Evolutionary conservation across 2,888 invertebrate species (phyloP).

Genomic region (Papilio gigon): DNA sequence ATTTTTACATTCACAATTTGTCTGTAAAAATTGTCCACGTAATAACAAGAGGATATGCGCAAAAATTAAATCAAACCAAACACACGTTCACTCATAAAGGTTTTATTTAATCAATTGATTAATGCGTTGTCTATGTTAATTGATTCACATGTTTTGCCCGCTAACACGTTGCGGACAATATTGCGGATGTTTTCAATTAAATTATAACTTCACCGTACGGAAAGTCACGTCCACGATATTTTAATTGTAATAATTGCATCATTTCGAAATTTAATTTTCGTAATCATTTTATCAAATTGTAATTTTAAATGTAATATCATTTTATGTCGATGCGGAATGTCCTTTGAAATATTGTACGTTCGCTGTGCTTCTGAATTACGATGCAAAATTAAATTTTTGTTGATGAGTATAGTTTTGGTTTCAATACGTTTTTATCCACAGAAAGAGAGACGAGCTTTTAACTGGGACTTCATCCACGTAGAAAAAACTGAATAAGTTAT

Average conservation of each 20-base stretch:
- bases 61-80: conserved; percentile 32
- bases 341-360: not conserved
- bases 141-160: conserved; percentile 37
- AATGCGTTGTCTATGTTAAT: conserved; percentile 39
- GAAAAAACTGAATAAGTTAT: no score
- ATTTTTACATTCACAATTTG: not conserved
- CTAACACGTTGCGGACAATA: conserved; percentile 38
- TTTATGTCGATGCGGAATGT: conserved; percentile 23
- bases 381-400: not conserved
- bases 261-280: conserved; percentile 29
- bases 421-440: not conserved
- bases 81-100: conserved; percentile 10
- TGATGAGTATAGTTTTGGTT: not conserved
- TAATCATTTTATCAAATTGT: conserved; percentile 29
- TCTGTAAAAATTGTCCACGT: conserved; percentile 10
- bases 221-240: conserved; percentile 37
- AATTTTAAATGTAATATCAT: conserved; percentile 28
- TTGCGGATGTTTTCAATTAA: conserved; percentile 40
- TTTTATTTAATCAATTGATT: conserved; percentile 35
- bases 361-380: not conserved
- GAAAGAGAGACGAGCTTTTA: no score
- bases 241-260: conserved; percentile 35
- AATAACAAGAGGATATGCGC: not conserved
- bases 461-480: no score
- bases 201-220: conserved; percentile 36